phyloP scores from a whole-genome alignment of 2,113 vertebrate genomes.

The Rhadina sibilatrix region DNA sequence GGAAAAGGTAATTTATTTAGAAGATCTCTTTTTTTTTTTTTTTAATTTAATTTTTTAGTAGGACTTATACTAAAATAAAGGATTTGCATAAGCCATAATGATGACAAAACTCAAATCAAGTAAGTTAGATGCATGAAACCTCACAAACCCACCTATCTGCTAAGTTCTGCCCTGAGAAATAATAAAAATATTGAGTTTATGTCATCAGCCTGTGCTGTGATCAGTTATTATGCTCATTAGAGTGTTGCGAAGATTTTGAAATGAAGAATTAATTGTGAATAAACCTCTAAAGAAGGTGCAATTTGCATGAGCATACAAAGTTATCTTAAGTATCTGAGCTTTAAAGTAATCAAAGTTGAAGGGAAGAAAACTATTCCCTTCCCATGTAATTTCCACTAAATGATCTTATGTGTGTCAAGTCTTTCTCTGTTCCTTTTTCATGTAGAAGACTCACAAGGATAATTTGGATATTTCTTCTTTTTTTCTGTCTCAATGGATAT shows the following conservation, averaged over 20 bases:
- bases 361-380: neutral
- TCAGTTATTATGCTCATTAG: neutral
- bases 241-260: slow-evolving; percentile 11
- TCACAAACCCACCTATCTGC: neutral
- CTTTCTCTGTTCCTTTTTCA: neutral
- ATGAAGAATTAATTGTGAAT: slow-evolving; percentile 7
- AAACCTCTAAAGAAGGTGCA: neutral
- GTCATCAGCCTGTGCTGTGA: neutral
- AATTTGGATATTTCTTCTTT: neutral
- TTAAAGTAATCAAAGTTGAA: neutral
- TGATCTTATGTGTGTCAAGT: neutral
- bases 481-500: neutral
- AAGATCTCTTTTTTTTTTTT: neutral
- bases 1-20: neutral
- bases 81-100: neutral
- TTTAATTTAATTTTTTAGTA: neutral
- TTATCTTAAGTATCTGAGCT: neutral
- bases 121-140: neutral
- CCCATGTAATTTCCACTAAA: neutral
- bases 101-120: neutral
- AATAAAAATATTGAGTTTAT: neutral
- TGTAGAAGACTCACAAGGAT: neutral
- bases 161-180: neutral
- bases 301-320: neutral
- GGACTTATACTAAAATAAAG: neutral